phyloP scores from a whole-genome alignment of 1,140 invertebrate genomes.

The Trigoniulus corallinus region DNA sequence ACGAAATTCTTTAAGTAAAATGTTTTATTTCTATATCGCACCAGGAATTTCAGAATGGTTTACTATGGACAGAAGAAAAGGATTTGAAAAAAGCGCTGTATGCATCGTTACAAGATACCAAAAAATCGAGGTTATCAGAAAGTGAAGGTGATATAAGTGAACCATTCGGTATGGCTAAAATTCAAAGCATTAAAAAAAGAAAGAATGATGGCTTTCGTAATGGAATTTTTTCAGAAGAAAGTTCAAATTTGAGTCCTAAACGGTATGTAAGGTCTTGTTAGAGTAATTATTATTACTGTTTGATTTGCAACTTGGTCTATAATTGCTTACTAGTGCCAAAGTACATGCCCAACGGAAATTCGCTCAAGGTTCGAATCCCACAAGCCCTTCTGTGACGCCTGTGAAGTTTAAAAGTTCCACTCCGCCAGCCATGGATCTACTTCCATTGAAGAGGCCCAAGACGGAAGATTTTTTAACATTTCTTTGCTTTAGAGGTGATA shows the following conservation, averaged over 20 bases:
- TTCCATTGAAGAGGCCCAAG: constrained; percentile 40
- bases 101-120: constrained; percentile 26
- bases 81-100: constrained; percentile 29
- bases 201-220: constrained; percentile 1
- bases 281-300: background rate
- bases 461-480: constrained; percentile 83
- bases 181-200: background rate
- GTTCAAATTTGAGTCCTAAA: constrained; percentile 11
- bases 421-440: constrained; percentile 31
- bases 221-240: background rate
- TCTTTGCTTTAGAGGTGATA: constrained; percentile 62
- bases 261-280: too few species aligned
- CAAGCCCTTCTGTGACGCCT: constrained; percentile 34
- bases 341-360: constrained; percentile 81
- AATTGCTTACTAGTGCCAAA: constrained; percentile 18
- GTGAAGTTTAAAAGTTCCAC: constrained; percentile 38
- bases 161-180: background rate
- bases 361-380: constrained; percentile 49
- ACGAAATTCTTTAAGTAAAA: too few species aligned
- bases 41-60: constrained; percentile 23
- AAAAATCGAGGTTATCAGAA: constrained; percentile 7
- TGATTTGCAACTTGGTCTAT: background rate
- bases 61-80: constrained; percentile 27
- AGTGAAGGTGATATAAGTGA: constrained; percentile 5
- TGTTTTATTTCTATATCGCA: too few species aligned